These are phyloP conservation scores for Montifringilla adamsi DNA, from an alignment of 2,113 vertebrate species.

Conservation along the genomic window DNA sequence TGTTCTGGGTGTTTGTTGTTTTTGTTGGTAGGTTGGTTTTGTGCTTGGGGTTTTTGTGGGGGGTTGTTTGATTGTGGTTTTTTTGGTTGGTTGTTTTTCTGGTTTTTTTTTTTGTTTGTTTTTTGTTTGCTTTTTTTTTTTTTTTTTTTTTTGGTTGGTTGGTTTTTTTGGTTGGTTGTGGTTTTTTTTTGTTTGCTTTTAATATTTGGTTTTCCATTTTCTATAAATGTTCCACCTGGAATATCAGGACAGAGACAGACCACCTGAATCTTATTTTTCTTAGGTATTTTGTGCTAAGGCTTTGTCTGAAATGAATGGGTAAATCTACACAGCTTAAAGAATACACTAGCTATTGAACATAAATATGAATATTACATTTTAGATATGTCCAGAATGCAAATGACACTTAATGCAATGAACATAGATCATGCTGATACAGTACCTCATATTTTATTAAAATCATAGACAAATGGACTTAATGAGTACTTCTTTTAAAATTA, in stretches of 20 bases:
- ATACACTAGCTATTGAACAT: neutral
- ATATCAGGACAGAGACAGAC: neutral
- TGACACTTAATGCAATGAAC: neutral
- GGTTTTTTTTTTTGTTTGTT: neutral
- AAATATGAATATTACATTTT: neutral
- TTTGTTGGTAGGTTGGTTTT: neutral
- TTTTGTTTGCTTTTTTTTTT: neutral
- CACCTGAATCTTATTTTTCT: neutral
- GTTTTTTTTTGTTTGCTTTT: neutral
- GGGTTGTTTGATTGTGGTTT: neutral
- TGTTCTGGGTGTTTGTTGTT: too few species aligned
- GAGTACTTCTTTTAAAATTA: constrained; percentile 3
- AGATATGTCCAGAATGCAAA: neutral
- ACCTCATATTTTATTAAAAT: constrained; percentile 25
- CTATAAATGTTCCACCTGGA: neutral
- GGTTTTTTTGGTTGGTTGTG: neutral
- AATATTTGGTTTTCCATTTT: neutral
- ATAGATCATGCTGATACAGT: neutral
- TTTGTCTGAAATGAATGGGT: neutral
- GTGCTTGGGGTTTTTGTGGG: neutral
- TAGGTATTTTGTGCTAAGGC: neutral
- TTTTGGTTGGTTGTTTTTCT: neutral
- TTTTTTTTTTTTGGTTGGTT: neutral
- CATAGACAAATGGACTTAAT: neutral
- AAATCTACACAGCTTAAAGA: neutral